Base-by-base conservation (phyloP, 2,888 invertebrate species). In the Myathropa florea region DNA sequence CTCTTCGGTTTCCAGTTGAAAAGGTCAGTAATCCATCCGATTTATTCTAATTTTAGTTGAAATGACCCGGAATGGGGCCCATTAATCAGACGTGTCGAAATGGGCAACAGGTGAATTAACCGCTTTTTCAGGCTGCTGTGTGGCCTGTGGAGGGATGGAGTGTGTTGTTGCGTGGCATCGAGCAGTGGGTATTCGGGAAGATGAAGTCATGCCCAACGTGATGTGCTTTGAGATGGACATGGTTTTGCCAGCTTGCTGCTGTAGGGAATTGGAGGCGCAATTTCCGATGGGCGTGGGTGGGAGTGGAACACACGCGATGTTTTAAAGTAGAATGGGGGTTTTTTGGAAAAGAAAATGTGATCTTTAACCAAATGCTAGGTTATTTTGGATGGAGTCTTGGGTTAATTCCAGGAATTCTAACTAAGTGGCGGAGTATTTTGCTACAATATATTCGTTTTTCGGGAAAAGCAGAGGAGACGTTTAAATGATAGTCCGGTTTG, bases 21-120 rank as follows among this genome's bases (percentile, higher is more conserved):
- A 78, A 83, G 83, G 83, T 83, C 59, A 83, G 83, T 64, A 60
- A 18, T 46, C 18, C 46, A 18, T 0, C 18, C 4, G 46, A 46
- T 46, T 39, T 46, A 18, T 6, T 46, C 46, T 46, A 46, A 46
- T 18, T 46, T 46, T 46, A 46, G 46, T 46, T 46, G 46, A 46
- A 46, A 1, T 46, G 46, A 46, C 46, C 46, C 46, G 46, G 46
- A 46, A 46, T 18, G 46, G 18, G 18, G 7, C 7, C 46, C 46
- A 46, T 46, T 46, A 46, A 46, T 46, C 46, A 46, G 18, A 6
- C 18, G 18, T 46, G 46, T 18, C n/a, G 46, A 46, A 46, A 7
- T 18, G 46, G 18, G 46, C 46, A 46, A 46, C 46, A 46, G 46
- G 46, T 46, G 46, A 46, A 46, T 46, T 46, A 46, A 46, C 46